Evolutionary conservation across 2,113 vertebrate genomes (phyloP).

Genomic region (Paratilapia polleni): DNA sequence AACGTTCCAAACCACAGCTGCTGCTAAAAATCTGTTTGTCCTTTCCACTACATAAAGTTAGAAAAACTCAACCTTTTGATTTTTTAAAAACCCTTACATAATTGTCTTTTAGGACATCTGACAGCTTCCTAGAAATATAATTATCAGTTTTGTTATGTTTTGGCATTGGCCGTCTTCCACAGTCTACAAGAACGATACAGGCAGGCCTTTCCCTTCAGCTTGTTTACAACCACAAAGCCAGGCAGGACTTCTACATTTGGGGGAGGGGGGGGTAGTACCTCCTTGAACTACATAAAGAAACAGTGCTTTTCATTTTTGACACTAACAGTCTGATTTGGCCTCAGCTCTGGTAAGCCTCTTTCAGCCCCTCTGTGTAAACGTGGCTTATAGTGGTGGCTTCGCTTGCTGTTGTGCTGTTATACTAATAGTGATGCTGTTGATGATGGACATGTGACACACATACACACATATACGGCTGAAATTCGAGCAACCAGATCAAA

Average conservation of each 20-base stretch:
- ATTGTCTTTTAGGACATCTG: too few relatives aligned
- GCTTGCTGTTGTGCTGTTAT: neutral
- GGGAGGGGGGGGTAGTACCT: neutral
- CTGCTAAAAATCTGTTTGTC: neutral
- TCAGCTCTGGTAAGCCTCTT: conserved; percentile 12
- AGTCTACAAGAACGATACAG: neutral
- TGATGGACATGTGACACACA: neutral
- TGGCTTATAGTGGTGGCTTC: conserved; percentile 3
- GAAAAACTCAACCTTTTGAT: too few relatives aligned
- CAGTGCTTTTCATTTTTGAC: neutral
- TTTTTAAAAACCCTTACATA: too few relatives aligned
- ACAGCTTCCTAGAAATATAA: too few relatives aligned
- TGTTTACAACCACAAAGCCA: neutral
- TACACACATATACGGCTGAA: neutral
- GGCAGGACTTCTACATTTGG: neutral
- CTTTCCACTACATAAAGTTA: neutral
- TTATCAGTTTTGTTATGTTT: neutral
- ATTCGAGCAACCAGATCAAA: neutral
- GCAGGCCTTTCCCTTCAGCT: neutral
- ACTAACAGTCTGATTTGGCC: neutral
- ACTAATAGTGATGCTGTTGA: neutral
- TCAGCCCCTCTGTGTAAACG: conserved; percentile 8
- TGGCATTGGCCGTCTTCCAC: neutral
- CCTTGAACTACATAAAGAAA: neutral
- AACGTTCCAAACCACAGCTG: neutral